A percentile compares a stretch with the other conserved stretches of the same genome.
Conservation (phyloP, 2,888 invertebrate genomes). For the Brachypterus glaber region DNA sequence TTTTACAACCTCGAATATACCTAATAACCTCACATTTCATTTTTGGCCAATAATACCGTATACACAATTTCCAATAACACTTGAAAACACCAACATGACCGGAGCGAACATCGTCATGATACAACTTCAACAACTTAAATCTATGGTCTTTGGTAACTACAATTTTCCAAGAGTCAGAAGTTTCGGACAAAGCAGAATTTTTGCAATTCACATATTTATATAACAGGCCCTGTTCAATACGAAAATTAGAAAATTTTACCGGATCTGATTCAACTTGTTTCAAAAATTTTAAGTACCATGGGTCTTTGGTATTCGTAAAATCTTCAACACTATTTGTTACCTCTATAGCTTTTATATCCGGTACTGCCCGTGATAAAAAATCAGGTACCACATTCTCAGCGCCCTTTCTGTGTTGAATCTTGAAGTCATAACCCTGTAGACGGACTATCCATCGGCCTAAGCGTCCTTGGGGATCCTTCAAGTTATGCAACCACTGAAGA, state of each 20-base stretch:
- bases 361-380: slow-evolving; percentile 10
- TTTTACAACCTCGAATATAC: slow-evolving; percentile 8
- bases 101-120: slow-evolving; percentile 11
- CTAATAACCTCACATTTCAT: slow-evolving; percentile 9
- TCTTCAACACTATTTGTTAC: too few species aligned
- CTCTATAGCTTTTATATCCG: slow-evolving; percentile 1
- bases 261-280: slow-evolving; percentile 7
- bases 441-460: slow-evolving; percentile 15
- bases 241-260: slow-evolving; percentile 15
- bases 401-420: slow-evolving; percentile 10
- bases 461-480: slow-evolving; percentile 17
- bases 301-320: slow-evolving; percentile 5
- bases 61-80: slow-evolving; percentile 5
- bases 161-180: slow-evolving; percentile 12
- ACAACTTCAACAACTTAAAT: slow-evolving; percentile 2
- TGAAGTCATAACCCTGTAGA: slow-evolving; percentile 11
- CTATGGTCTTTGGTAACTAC: slow-evolving; percentile 11
- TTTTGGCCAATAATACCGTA: slow-evolving; percentile 11
- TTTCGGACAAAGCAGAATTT: slow-evolving; percentile 7
- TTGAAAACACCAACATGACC: slow-evolving; percentile 13
- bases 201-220: slow-evolving; percentile 14
- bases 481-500: slow-evolving; percentile 15
- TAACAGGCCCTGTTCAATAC: slow-evolving; percentile 13
- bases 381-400: slow-evolving; percentile 9
- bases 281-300: slow-evolving; percentile 11